These are phyloP conservation scores for Myiopsitta monachus DNA, from an alignment of 2,113 vertebrate genomes.

Conservation along the genomic window DNA sequence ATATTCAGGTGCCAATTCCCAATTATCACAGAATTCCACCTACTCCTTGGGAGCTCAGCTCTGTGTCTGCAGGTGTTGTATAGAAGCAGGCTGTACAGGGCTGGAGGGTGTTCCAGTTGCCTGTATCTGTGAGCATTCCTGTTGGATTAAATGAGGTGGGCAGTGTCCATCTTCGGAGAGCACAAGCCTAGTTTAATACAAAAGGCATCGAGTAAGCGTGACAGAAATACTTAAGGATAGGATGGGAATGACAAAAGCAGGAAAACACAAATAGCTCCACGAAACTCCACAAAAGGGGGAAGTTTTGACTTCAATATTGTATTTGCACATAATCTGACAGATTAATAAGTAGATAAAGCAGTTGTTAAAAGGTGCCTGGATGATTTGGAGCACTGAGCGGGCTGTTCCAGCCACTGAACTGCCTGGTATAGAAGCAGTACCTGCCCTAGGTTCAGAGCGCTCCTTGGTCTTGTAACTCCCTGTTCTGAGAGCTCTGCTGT, in stretches of 20 bases:
- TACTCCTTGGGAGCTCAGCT: neutral
- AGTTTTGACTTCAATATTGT: neutral
- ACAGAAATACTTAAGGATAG: neutral
- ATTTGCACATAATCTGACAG: neutral
- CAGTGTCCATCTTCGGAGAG: neutral
- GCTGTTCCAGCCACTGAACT: neutral
- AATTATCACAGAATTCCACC: neutral
- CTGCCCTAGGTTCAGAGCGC: neutral
- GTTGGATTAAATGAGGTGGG: neutral
- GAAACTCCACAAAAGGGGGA: neutral
- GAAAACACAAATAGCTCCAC: neutral
- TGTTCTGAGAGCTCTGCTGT: slow-evolving; percentile 49
- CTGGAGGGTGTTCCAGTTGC: neutral
- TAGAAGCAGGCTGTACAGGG: neutral
- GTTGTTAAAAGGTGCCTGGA: neutral
- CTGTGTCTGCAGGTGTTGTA: no score
- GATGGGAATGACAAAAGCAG: neutral
- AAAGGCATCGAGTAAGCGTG: neutral
- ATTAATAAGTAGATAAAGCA: neutral
- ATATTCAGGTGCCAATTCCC: neutral
- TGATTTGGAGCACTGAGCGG: neutral
- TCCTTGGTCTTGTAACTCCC: neutral
- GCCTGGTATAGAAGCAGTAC: neutral
- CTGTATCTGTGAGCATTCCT: neutral
- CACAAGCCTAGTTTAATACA: neutral